Percentiles rank a stretch among this genome's conserved stretches.
Conservation (phyloP, 1,140 invertebrate species). For the Trachelipus rathkii region DNA sequence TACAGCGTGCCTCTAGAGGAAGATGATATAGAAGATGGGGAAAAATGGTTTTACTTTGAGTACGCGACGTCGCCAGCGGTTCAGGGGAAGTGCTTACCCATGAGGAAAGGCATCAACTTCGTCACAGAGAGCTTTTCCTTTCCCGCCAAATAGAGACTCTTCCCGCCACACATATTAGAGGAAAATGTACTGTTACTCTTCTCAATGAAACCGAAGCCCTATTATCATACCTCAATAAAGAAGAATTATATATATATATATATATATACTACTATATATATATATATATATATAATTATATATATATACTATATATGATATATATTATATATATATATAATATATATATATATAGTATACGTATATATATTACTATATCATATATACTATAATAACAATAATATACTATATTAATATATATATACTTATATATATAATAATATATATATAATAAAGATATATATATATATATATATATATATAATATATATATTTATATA, state of each 20-base stretch:
- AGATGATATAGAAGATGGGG: conserved; percentile 47
- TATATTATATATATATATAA: too few species aligned
- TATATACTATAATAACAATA: too few species aligned
- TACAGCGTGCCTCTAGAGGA: conserved; percentile 61
- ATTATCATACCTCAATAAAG: conserved; percentile 91
- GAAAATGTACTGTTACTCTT: conserved; percentile 96
- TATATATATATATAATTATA: too few species aligned
- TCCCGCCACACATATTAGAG: conserved; percentile 95
- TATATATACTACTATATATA: too few species aligned
- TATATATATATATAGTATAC: too few species aligned
- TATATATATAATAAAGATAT: too few species aligned
- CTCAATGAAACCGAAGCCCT: conserved; percentile 97
- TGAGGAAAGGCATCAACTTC: conserved; percentile 88
- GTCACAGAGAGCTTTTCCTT: conserved; percentile 95
- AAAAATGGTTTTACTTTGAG: conserved; percentile 52
- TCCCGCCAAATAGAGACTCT: conserved; percentile 96
- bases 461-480: too few species aligned
- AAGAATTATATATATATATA: conserved; percentile 50
- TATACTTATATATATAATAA: too few species aligned
- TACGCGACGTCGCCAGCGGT: conserved; percentile 48
- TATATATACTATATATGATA: too few species aligned
- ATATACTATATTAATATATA: too few species aligned
- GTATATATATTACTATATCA: too few species aligned
- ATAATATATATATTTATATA: too few species aligned
- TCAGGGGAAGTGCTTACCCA: conserved; percentile 54